phyloP scores from a whole-genome alignment of 1,140 invertebrate species.

The Drosophila paulistorum region DNA sequence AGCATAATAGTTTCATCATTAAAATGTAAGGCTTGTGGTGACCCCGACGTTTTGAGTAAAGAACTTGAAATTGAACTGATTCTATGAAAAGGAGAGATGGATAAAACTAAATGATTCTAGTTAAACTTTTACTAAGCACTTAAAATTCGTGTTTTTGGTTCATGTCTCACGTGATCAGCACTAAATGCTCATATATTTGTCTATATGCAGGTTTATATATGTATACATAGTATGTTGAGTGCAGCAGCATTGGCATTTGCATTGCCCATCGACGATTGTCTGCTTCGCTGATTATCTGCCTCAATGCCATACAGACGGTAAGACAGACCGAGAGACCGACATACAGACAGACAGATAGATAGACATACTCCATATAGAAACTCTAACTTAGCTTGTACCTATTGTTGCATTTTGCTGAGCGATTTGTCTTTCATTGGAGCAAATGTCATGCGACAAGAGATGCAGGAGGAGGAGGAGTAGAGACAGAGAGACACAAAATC shows the following conservation, averaged over 20 bases:
- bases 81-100: too few relatives aligned
- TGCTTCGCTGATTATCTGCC: conserved; percentile 66
- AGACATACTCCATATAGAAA: conserved; percentile 11
- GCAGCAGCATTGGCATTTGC: conserved; percentile 69
- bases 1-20: too few relatives aligned
- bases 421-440: conserved; percentile 71
- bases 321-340: not conserved
- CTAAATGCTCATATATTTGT: conserved; percentile 19
- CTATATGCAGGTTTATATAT: conserved; percentile 30
- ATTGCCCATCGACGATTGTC: conserved; percentile 57
- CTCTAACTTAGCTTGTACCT: conserved; percentile 27
- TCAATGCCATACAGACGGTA: conserved; percentile 62
- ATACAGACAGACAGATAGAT: not conserved
- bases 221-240: conserved; percentile 17
- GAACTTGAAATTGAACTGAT: too few relatives aligned
- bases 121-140: too few relatives aligned
- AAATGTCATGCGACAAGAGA: conserved; percentile 54
- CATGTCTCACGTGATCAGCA: conserved; percentile 36
- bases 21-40: not conserved
- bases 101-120: too few relatives aligned
- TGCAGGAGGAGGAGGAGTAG: not conserved
- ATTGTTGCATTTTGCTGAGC: conserved; percentile 54
- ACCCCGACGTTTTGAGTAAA: not conserved
- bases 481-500: conserved; percentile 35
- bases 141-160: not conserved